A percentile compares a stretch with the other conserved stretches of the same genome.
Conservation (phyloP, 2,113 vertebrate species). For the Phocoena sinus region DNA sequence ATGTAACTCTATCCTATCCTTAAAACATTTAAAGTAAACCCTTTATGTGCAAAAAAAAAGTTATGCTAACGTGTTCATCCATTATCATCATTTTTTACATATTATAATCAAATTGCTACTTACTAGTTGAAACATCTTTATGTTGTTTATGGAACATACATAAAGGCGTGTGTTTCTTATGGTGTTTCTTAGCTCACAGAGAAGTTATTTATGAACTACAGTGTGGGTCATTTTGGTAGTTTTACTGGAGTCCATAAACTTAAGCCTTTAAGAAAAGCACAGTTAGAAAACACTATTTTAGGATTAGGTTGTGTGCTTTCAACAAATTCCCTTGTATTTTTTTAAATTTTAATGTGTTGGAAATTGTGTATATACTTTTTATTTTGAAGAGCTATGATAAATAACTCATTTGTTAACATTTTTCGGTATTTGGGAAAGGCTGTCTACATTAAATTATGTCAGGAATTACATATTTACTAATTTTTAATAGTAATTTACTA, state of each 20-base stretch:
- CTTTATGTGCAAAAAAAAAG: neutral
- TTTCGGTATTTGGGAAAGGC: slow-evolving; percentile 21
- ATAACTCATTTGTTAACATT: slow-evolving; percentile 15
- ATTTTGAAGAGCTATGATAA: slow-evolving; percentile 10
- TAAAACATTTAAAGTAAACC: slow-evolving; percentile 92
- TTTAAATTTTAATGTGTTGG: neutral
- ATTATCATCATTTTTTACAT: slow-evolving; percentile 27
- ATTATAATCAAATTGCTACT: slow-evolving; percentile 9
- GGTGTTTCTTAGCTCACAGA: neutral
- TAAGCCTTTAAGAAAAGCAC: neutral
- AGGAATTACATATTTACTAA: slow-evolving; percentile 1
- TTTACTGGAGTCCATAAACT: slow-evolving; percentile 32
- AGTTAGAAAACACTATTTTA: slow-evolving; percentile 24
- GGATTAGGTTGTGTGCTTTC: neutral
- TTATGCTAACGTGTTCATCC: neutral
- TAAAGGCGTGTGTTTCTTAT: neutral
- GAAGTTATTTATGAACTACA: slow-evolving; percentile 20
- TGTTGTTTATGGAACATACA: neutral
- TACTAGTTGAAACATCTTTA: neutral
- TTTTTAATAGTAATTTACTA: neutral
- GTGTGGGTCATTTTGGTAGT: slow-evolving; percentile 22
- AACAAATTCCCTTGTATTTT: neutral
- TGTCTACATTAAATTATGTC: neutral
- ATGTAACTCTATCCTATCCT: slow-evolving; percentile 93
- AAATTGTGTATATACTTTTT: neutral